A percentile compares a stretch with the other conserved stretches of the same genome.
These are phyloP conservation scores for Calliphora vicina DNA, from an alignment of 1,140 invertebrate genomes.

Conservation along the genomic window DNA sequence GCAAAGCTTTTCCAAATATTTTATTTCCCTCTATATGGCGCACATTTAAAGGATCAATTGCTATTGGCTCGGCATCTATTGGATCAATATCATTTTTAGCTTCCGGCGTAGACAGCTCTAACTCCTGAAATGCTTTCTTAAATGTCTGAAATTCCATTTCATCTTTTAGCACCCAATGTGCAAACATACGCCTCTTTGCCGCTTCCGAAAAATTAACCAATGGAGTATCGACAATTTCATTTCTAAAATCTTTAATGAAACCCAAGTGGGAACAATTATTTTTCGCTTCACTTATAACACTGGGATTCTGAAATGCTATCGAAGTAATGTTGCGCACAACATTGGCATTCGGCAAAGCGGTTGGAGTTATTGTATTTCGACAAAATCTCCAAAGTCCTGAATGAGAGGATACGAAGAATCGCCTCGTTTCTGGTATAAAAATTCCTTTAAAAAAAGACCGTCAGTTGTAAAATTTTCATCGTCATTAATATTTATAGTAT, in stretches of 20 bases:
- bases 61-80: slow-evolving; percentile 46
- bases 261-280: slow-evolving; percentile 49
- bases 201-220: slow-evolving; percentile 56
- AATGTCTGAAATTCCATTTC: slow-evolving; percentile 52
- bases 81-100: slow-evolving; percentile 49
- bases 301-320: slow-evolving; percentile 51
- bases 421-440: slow-evolving; percentile 65
- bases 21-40: slow-evolving; percentile 40
- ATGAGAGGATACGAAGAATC: slow-evolving; percentile 70
- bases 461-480: no score
- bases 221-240: slow-evolving; percentile 43
- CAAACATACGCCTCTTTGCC: slow-evolving; percentile 59
- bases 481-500: no score
- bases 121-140: slow-evolving; percentile 49
- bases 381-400: slow-evolving; percentile 78
- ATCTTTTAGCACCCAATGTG: slow-evolving; percentile 58
- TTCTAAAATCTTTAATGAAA: slow-evolving; percentile 51
- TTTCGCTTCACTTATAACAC: slow-evolving; percentile 50
- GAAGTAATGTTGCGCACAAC: slow-evolving; percentile 59
- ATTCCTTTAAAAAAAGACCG: slow-evolving; percentile 64
- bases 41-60: slow-evolving; percentile 53
- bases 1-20: slow-evolving; percentile 52
- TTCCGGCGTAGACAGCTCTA: slow-evolving; percentile 51
- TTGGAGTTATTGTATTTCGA: slow-evolving; percentile 58
- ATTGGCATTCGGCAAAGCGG: slow-evolving; percentile 49